Conservation (phyloP, 1,140 invertebrate species). For the Conopomorpha cramerella region DNA sequence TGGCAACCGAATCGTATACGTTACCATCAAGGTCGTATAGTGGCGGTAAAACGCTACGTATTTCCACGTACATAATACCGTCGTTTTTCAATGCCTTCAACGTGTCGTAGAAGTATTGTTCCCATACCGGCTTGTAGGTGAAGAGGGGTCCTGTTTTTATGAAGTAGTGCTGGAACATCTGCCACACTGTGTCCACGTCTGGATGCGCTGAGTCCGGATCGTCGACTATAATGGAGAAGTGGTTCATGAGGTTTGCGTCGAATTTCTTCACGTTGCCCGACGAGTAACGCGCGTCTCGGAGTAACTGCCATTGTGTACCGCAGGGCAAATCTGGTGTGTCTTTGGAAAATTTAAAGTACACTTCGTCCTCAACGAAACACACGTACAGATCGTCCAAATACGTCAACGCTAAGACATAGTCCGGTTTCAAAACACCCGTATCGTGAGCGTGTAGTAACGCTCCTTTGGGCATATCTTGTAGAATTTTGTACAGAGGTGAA, state of each 20-base stretch:
- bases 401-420: constrained; percentile 72
- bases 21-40: constrained; percentile 71
- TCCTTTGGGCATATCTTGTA: constrained; percentile 74
- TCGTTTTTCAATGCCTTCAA: constrained; percentile 75
- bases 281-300: constrained; percentile 61
- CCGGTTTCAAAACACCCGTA: constrained; percentile 63
- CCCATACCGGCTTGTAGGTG: constrained; percentile 72
- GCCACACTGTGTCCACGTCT: constrained; percentile 72
- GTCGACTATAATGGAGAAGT: constrained; percentile 65
- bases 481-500: constrained; percentile 69
- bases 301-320: constrained; percentile 53
- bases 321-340: constrained; percentile 18
- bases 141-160: constrained; percentile 63
- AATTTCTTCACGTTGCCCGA: constrained; percentile 56
- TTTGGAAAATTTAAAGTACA: constrained; percentile 35
- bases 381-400: constrained; percentile 72
- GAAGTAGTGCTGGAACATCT: constrained; percentile 69
- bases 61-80: constrained; percentile 80
- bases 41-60: constrained; percentile 62
- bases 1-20: constrained; percentile 54
- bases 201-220: constrained; percentile 65
- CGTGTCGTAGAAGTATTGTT: constrained; percentile 72
- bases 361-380: constrained; percentile 48
- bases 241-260: constrained; percentile 61
- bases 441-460: constrained; percentile 75